Conservation (phyloP, 1,140 invertebrate genomes). For the Pemphigus obesinymphae region DNA sequence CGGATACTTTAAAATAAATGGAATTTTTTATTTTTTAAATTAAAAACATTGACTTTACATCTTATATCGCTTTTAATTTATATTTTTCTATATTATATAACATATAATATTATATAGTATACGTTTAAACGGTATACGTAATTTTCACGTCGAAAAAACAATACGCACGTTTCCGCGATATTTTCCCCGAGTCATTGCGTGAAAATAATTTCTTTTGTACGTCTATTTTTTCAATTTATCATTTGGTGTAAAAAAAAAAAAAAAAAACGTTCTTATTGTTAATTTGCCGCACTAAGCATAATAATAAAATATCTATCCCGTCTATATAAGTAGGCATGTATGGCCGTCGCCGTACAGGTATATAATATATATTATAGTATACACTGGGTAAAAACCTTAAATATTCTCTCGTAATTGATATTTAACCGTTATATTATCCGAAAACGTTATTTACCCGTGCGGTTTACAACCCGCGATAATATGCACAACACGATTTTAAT, state of each 20-base stretch:
- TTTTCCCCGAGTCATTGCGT: conserved; percentile 23
- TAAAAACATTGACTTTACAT: no score
- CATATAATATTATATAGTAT: no score
- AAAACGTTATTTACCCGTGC: conserved; percentile 18
- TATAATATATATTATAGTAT: neutral
- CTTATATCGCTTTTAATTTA: no score
- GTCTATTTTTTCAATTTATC: conserved; percentile 29
- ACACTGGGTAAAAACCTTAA: neutral
- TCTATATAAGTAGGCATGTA: neutral
- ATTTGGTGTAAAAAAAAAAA: conserved; percentile 17
- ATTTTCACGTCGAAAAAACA: neutral
- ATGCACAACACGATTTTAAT: neutral
- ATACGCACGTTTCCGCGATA: neutral
- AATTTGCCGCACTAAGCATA: neutral
- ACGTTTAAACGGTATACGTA: neutral
- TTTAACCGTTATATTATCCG: conserved; percentile 23
- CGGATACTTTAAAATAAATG: no score
- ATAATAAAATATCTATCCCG: no score
- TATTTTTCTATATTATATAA: no score
- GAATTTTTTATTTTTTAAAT: no score
- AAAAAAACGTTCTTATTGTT: conserved; percentile 13
- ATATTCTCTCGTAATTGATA: conserved; percentile 12
- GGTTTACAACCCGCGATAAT: neutral
- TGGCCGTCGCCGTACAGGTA: no score
- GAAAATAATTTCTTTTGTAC: conserved; percentile 12